phyloP scores from a whole-genome alignment of 2,113 vertebrate genomes.

The Mellivora capensis region DNA sequence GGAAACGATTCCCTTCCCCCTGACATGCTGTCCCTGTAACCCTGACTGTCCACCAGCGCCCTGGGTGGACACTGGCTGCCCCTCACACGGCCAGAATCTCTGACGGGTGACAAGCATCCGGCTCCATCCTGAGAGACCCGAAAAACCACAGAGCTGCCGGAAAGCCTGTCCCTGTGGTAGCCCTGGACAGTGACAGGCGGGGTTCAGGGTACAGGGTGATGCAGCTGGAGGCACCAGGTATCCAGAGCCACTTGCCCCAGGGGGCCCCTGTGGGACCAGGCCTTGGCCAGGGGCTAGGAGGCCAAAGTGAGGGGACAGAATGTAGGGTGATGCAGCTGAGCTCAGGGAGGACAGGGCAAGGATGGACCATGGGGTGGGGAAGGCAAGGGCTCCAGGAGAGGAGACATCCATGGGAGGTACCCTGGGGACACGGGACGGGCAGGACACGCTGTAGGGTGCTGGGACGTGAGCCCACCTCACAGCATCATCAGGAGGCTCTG shows the following conservation, averaged over 20 bases:
- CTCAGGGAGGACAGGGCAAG: neutral
- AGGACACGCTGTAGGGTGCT: neutral
- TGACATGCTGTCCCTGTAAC: neutral
- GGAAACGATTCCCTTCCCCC: neutral
- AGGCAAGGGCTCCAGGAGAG: neutral
- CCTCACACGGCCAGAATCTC: neutral
- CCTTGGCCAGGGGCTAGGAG: neutral
- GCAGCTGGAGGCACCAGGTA: neutral
- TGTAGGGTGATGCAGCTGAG: neutral
- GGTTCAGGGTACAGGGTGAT: neutral
- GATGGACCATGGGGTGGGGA: neutral
- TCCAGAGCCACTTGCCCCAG: neutral
- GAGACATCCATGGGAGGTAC: neutral
- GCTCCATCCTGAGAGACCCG: neutral
- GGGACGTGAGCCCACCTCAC: accelerated
- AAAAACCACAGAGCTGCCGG: neutral
- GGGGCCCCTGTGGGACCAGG: neutral
- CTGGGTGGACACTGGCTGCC: neutral
- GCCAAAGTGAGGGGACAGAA: neutral
- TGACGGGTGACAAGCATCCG: neutral
- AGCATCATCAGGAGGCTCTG: neutral
- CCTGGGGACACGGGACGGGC: neutral
- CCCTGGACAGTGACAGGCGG: neutral
- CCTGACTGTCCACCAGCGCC: neutral
- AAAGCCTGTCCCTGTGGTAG: no score